A percentile compares a stretch with the other conserved stretches of the same genome.
phyloP scores from a whole-genome alignment of 2,888 invertebrate genomes.

The Ormyrus labotus region DNA sequence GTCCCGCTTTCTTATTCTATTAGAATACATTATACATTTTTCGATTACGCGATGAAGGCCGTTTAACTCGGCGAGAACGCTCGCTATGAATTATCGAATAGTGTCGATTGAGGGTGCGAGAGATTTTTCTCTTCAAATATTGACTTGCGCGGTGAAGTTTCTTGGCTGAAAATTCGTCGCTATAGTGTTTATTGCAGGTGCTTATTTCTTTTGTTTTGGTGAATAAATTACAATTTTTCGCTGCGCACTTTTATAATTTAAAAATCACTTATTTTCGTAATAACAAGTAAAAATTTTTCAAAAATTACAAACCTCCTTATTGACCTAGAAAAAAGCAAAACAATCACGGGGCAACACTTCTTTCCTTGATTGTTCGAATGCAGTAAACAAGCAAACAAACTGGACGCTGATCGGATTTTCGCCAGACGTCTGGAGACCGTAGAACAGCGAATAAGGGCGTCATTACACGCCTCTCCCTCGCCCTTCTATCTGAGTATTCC shows the following conservation, averaged over 20 bases:
- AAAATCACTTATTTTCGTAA: too few species aligned
- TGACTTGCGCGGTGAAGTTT: neutral
- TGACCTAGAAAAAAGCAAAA: too few species aligned
- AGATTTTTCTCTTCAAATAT: neutral
- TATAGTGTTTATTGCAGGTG: too few species aligned
- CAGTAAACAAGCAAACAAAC: constrained; percentile 22
- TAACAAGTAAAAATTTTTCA: too few species aligned
- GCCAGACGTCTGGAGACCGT: too few species aligned
- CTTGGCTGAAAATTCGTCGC: too few species aligned
- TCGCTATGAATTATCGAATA: constrained; percentile 15
- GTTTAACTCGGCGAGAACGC: neutral
- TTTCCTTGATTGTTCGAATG: neutral
- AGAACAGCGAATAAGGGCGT: neutral
- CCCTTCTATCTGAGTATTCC: constrained; percentile 5
- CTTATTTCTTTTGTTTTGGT: too few species aligned
- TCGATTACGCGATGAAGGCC: neutral
- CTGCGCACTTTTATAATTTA: too few species aligned
- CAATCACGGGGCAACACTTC: too few species aligned
- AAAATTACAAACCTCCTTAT: too few species aligned
- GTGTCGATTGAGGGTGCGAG: neutral
- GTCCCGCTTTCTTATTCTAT: constrained; percentile 25
- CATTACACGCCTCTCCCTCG: neutral
- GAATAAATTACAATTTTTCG: too few species aligned
- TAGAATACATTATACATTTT: constrained; percentile 9
- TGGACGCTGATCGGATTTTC: constrained; percentile 42